A percentile compares a stretch with the other conserved stretches of the same genome.
Conservation (phyloP, 1,140 invertebrate genomes). For the Drosophila seguyi region DNA sequence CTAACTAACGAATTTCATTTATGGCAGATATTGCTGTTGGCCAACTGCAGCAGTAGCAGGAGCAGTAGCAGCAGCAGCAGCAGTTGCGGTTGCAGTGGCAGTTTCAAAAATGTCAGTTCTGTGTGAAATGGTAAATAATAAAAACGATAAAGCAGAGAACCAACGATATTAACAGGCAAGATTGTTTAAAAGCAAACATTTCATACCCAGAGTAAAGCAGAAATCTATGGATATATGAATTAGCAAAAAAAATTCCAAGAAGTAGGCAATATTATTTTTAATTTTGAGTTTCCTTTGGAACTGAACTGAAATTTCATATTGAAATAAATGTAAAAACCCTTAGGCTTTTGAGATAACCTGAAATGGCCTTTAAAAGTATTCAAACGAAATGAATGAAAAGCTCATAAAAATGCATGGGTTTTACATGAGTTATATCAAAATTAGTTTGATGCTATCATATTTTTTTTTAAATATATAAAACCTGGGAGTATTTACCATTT, state of each 20-base stretch:
- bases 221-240: background rate
- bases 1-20: conserved; percentile 75
- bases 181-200: conserved; percentile 4
- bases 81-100: conserved; percentile 54
- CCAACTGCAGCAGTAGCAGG: conserved; percentile 33
- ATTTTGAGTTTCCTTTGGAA: background rate
- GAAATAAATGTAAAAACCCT: background rate
- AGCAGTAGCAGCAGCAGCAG: conserved; percentile 23
- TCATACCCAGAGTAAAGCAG: background rate
- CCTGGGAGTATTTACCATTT: too few relatives aligned
- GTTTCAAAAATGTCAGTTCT: conserved; percentile 37
- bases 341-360: background rate
- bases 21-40: conserved; percentile 52
- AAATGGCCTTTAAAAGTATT: background rate
- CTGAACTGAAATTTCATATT: too few relatives aligned
- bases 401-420: background rate
- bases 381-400: too few relatives aligned
- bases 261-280: too few relatives aligned
- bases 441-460: too few relatives aligned
- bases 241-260: background rate
- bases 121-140: conserved; percentile 19
- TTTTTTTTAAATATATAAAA: too few relatives aligned
- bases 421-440: too few relatives aligned
- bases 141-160: conserved; percentile 13
- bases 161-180: conserved; percentile 10